These are phyloP conservation scores for Sebastes schlegelii DNA, from an alignment of 2,113 vertebrate species.

Conservation along the genomic window DNA sequence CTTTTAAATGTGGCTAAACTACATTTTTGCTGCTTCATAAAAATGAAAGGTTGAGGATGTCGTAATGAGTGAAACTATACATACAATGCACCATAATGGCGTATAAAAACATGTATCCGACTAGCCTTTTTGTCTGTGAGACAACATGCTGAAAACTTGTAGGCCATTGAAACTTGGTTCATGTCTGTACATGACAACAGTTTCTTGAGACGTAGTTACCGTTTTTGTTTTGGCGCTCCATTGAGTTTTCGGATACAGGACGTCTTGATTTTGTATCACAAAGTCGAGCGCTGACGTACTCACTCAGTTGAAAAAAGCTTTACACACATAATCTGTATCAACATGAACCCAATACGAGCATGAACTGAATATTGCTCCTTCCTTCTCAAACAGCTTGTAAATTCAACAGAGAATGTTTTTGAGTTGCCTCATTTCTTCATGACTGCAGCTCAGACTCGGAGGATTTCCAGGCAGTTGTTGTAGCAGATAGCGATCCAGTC, in stretches of 20 bases:
- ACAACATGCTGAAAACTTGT: neutral
- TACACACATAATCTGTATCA: slow-evolving; percentile 22
- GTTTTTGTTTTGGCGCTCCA: slow-evolving; percentile 11
- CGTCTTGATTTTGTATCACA: neutral
- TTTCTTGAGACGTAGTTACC: slow-evolving; percentile 9
- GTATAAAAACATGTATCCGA: slow-evolving; percentile 25
- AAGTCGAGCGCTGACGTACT: neutral
- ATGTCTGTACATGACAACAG: slow-evolving; percentile 6
- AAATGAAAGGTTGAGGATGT: neutral
- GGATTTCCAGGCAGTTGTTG: slow-evolving; percentile 99
- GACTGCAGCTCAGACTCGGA: slow-evolving; percentile 43
- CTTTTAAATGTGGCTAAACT: slow-evolving; percentile 29
- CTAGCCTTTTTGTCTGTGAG: neutral
- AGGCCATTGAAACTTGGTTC: neutral
- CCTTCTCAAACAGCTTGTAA: slow-evolving; percentile 7
- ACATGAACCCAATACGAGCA: slow-evolving; percentile 1
- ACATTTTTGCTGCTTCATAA: slow-evolving; percentile 6
- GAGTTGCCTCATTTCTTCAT: neutral
- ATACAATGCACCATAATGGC: slow-evolving; percentile 1
- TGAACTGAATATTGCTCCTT: neutral
- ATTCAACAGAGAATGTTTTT: slow-evolving; percentile 24
- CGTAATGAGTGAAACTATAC: neutral
- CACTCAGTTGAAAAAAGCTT: slow-evolving; percentile 11
- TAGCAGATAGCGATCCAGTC: slow-evolving; percentile 99
- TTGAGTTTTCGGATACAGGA: slow-evolving; percentile 16